Evolutionary conservation across 2,113 vertebrate species (phyloP).

Genomic region (Toxostoma redivivum): DNA sequence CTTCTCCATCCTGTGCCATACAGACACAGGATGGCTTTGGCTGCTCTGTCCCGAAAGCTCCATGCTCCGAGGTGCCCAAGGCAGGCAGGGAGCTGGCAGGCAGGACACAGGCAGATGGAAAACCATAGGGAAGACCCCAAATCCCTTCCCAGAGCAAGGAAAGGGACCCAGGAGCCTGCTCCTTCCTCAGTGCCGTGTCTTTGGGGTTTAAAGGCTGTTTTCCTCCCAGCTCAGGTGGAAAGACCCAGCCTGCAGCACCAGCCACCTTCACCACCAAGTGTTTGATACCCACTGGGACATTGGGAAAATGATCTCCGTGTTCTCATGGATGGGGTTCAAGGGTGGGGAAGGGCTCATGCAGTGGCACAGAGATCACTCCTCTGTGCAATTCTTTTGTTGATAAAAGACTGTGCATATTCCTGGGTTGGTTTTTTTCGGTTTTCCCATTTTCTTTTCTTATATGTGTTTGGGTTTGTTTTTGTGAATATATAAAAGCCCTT

Average conservation of each 20-base stretch:
- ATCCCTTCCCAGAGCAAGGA: not conserved
- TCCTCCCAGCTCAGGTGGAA: not conserved
- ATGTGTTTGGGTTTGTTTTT: not conserved
- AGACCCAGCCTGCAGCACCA: not conserved
- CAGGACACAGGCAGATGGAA: not conserved
- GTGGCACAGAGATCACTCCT: not conserved
- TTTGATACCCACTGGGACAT: not conserved
- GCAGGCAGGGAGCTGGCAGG: not conserved
- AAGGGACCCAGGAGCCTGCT: not conserved
- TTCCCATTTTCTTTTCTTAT: not conserved
- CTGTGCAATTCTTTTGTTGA: not conserved
- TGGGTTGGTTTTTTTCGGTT: not conserved
- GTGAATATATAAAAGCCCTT: slow-evolving; percentile 52
- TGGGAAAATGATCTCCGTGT: not conserved
- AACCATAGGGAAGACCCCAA: not conserved
- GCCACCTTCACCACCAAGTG: not conserved
- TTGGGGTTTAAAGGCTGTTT: not conserved
- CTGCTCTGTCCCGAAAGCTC: not conserved
- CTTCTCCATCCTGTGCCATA: not conserved
- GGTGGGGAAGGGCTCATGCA: not conserved
- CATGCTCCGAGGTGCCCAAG: fast-evolving
- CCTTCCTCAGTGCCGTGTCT: fast-evolving
- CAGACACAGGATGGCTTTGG: not conserved
- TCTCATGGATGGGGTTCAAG: not conserved
- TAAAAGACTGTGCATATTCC: not conserved